Percentiles rank a stretch among this genome's conserved stretches.
Conservation (phyloP, 2,888 invertebrate species). For the Lycaena phlaeas region DNA sequence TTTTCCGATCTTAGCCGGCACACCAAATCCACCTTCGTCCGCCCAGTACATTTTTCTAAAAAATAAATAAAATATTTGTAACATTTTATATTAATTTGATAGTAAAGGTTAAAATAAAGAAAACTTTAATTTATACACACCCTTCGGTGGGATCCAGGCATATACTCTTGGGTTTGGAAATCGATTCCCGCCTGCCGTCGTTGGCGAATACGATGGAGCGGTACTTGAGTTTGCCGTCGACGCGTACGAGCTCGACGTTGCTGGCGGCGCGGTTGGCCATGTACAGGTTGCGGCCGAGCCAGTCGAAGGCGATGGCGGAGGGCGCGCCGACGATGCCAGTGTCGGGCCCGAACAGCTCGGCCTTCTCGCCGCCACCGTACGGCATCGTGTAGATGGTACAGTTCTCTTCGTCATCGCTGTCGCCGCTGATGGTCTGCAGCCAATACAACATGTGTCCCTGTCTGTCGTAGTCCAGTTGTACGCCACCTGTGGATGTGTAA, state of each 20-base stretch:
- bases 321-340: slow-evolving; percentile 93
- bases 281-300: slow-evolving; percentile 95
- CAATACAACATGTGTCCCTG: slow-evolving; percentile 88
- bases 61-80: slow-evolving; percentile 17
- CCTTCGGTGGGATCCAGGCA: slow-evolving; percentile 95
- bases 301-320: slow-evolving; percentile 94
- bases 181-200: slow-evolving; percentile 87
- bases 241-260: slow-evolving; percentile 90
- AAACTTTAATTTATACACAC: slow-evolving; percentile 40
- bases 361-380: slow-evolving; percentile 84
- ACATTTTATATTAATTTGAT: neutral
- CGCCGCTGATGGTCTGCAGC: slow-evolving; percentile 80
- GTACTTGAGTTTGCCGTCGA: slow-evolving; percentile 88
- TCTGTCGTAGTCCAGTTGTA: slow-evolving; percentile 93
- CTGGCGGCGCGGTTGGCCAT: slow-evolving; percentile 92
- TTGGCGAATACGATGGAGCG: slow-evolving; percentile 91
- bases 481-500: slow-evolving; percentile 75
- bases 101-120: neutral
- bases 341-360: slow-evolving; percentile 83
- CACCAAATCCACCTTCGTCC: slow-evolving; percentile 93
- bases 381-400: slow-evolving; percentile 90
- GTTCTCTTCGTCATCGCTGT: slow-evolving; percentile 84
- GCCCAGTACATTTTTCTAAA: slow-evolving; percentile 92
- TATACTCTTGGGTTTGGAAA: slow-evolving; percentile 89
- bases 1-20: slow-evolving; percentile 89